These are phyloP conservation scores for Cerastis rubricosa DNA, from an alignment of 2,888 invertebrate species.

Conservation along the genomic window DNA sequence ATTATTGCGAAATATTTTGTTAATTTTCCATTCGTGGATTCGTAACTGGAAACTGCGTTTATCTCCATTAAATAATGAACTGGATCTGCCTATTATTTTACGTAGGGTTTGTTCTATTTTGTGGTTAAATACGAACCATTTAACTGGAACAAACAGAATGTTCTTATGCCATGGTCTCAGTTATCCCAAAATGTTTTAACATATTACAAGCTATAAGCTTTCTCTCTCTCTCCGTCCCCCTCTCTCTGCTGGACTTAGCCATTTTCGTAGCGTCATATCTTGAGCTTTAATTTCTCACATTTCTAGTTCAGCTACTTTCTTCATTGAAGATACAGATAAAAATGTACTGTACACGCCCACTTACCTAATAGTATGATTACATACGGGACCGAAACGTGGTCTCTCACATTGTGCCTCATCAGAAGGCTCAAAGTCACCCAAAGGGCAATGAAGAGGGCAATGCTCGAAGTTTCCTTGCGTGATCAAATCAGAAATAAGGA, in stretches of 20 bases:
- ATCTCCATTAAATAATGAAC: constrained; percentile 1
- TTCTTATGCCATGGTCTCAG: neutral
- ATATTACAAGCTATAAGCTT: neutral
- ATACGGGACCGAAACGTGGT: no score
- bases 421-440: no score
- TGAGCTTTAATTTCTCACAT: neutral
- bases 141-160: neutral
- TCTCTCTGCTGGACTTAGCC: neutral
- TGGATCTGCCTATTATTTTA: neutral
- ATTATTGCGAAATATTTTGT: constrained; percentile 30
- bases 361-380: no score
- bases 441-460: no score
- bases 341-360: no score
- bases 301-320: neutral
- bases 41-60: constrained; percentile 37
- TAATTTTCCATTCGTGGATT: constrained; percentile 11
- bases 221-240: neutral
- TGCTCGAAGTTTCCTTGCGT: no score
- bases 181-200: neutral
- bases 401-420: no score
- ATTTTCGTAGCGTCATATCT: neutral
- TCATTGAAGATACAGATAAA: neutral
- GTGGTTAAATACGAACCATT: neutral
- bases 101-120: neutral
- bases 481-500: no score